Conservation (phyloP, 2,113 vertebrate genomes). For the Dryoscopus gambensis region DNA sequence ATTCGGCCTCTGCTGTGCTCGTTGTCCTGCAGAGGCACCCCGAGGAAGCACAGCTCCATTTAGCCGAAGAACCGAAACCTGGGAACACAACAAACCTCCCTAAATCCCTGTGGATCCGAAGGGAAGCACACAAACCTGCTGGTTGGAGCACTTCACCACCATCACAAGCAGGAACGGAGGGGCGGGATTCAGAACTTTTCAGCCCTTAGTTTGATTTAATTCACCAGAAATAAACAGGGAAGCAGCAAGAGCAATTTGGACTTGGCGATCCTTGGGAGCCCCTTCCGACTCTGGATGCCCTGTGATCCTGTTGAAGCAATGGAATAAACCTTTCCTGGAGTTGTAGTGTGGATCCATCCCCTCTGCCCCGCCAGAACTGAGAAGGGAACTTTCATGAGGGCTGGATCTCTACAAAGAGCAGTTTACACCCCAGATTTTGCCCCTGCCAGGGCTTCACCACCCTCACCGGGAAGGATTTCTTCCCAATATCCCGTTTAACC, state of each 20-base stretch:
- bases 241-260: not conserved
- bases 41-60: not conserved
- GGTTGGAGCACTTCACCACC: not conserved
- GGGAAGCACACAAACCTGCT: not conserved
- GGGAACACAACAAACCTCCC: not conserved
- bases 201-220: not conserved
- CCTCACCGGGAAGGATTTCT: not conserved
- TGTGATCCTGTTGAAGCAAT: not conserved
- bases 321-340: not conserved
- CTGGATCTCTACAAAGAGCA: not conserved
- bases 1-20: not conserved
- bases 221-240: not conserved
- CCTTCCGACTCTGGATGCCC: not conserved
- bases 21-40: not conserved
- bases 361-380: not conserved
- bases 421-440: not conserved
- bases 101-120: not conserved
- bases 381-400: not conserved
- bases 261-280: not conserved
- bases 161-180: not conserved
- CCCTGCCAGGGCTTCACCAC: not conserved
- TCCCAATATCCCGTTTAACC: not conserved
- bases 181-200: not conserved
- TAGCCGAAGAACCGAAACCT: not conserved
- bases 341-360: not conserved